Percentiles rank a stretch among this genome's conserved stretches.
These are phyloP conservation scores for Diorhabda elongata DNA, from an alignment of 1,140 invertebrate genomes.

Conservation along the genomic window DNA sequence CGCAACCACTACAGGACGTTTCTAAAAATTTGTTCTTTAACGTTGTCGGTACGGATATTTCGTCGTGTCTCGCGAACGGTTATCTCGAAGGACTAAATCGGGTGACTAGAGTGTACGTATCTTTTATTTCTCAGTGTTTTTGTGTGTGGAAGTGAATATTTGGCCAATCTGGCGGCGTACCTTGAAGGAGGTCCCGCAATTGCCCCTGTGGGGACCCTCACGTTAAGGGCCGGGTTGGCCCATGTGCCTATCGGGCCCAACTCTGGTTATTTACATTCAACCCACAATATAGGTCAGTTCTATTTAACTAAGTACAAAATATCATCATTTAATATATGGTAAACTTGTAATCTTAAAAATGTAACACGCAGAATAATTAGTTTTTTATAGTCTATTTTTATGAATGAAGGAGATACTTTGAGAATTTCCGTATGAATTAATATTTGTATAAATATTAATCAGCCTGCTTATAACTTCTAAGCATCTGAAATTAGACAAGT, in stretches of 20 bases:
- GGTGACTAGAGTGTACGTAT: conserved; percentile 13
- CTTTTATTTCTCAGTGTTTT: conserved; percentile 22
- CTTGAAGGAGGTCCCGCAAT: conserved; percentile 46
- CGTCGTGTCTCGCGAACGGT: not conserved
- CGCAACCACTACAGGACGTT: not conserved
- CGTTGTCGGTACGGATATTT: conserved; percentile 6
- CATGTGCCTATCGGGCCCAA: conserved; percentile 47
- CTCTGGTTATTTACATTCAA: conserved; percentile 44
- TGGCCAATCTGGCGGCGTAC: conserved; percentile 45
- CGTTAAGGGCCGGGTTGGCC: conserved; percentile 46
- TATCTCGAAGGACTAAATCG: conserved; percentile 5
- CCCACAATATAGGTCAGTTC: conserved; percentile 46
- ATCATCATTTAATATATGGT: not conserved
- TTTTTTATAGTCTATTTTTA: not conserved
- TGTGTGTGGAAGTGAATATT: conserved; percentile 35
- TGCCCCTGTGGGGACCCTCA: conserved; percentile 46
- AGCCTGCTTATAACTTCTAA: too few relatives aligned
- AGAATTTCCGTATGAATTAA: not conserved
- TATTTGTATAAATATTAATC: too few relatives aligned
- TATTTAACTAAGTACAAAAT: not conserved
- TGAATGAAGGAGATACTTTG: not conserved
- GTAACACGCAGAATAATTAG: not conserved
- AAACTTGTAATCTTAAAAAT: not conserved
- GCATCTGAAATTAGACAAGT: too few relatives aligned
- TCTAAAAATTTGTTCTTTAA: not conserved